Evolutionary conservation across 2,888 invertebrate genomes (phyloP).

Genomic region (Diplazon laetatorius): DNA sequence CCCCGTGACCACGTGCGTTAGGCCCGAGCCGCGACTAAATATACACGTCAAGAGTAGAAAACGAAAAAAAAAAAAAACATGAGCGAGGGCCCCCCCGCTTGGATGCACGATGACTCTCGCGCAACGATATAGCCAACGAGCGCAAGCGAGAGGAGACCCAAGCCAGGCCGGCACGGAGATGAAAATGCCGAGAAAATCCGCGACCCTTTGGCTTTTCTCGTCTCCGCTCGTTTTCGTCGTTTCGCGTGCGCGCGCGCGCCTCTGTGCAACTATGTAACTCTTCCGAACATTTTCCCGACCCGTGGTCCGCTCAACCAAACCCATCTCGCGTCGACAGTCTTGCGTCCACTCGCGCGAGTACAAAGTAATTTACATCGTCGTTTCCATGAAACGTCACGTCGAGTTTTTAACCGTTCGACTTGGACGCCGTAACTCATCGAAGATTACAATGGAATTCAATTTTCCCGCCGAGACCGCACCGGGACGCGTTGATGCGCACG

Average conservation of each 20-base stretch:
- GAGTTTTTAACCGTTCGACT: not conserved
- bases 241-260: too few species aligned
- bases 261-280: not conserved
- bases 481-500: slow-evolving; percentile 35
- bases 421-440: slow-evolving; percentile 52
- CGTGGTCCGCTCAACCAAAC: not conserved
- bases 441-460: slow-evolving; percentile 49
- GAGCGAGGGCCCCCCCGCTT: slow-evolving; percentile 61
- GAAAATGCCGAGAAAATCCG: slow-evolving; percentile 50
- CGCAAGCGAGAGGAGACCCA: too few species aligned
- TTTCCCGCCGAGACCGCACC: slow-evolving; percentile 31
- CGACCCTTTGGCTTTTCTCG: slow-evolving; percentile 35
- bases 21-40: slow-evolving; percentile 57
- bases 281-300: slow-evolving; percentile 9
- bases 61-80: slow-evolving; percentile 60
- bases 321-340: too few species aligned
- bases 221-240: slow-evolving; percentile 45
- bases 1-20: slow-evolving; percentile 55
- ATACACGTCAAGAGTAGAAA: slow-evolving; percentile 61
- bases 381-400: too few species aligned
- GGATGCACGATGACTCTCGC: slow-evolving; percentile 49
- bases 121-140: too few species aligned
- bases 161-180: slow-evolving; percentile 16
- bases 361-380: too few species aligned
- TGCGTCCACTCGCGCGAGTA: too few species aligned